Evolutionary conservation across 2,113 vertebrate species (phyloP).

Genomic region (Amazona vittata): DNA sequence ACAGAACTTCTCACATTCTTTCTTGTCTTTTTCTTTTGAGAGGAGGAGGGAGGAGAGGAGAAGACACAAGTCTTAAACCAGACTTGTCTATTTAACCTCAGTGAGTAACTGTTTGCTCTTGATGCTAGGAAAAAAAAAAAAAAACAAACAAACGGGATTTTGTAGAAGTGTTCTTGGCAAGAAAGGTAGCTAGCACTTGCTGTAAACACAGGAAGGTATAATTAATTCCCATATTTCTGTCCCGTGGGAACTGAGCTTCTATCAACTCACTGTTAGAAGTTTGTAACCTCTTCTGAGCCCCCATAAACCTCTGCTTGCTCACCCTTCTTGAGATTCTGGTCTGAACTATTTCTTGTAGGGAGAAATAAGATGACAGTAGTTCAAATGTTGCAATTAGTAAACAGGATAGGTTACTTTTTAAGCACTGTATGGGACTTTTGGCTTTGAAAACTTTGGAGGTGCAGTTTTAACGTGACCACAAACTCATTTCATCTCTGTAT

Average conservation of each 20-base stretch:
- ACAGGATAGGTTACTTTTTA: neutral
- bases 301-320: neutral
- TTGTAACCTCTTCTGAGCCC: neutral
- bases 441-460: neutral
- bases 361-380: neutral
- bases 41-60: fast-evolving
- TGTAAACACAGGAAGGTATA: neutral
- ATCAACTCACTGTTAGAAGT: neutral
- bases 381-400: neutral
- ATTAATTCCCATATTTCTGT: neutral
- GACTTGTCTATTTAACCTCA: fast-evolving
- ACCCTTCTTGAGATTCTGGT: neutral
- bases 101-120: fast-evolving
- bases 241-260: neutral
- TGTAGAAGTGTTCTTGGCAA: neutral
- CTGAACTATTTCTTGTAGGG: neutral
- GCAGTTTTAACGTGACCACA: neutral
- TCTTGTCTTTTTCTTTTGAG: fast-evolving
- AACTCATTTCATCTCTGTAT: neutral
- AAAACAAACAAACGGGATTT: fast-evolving
- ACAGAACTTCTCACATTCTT: neutral
- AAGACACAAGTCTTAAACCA: neutral
- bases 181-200: neutral
- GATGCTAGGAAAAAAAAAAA: neutral
- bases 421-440: neutral